These are phyloP conservation scores for Poeciliopsis prolifica DNA, from an alignment of 2,113 vertebrate genomes.

Conservation along the genomic window DNA sequence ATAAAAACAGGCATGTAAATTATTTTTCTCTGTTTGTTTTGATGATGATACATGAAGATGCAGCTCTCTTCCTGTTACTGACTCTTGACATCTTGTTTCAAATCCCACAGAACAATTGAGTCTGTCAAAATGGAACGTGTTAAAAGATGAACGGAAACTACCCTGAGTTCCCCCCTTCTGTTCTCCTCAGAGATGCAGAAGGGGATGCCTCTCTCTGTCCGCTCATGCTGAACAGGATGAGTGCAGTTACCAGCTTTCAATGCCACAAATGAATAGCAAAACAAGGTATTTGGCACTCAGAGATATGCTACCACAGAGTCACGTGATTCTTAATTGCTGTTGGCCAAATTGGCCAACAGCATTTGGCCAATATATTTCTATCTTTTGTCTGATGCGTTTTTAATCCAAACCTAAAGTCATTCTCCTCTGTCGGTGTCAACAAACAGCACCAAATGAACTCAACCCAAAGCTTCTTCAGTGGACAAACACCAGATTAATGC, in stretches of 20 bases:
- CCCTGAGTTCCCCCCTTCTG: conserved; percentile 23
- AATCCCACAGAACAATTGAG: conserved; percentile 64
- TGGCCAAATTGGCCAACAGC: conserved; percentile 17
- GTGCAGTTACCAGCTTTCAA: neutral
- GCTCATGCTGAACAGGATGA: conserved; percentile 4
- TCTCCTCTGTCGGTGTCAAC: conserved; percentile 17
- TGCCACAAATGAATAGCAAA: conserved; percentile 2
- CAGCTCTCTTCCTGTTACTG: no score
- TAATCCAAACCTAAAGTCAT: conserved; percentile 49
- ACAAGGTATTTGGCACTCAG: neutral
- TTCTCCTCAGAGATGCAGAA: conserved; percentile 9
- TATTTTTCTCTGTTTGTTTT: no score
- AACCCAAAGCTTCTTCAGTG: conserved; percentile 37
- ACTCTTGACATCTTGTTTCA: conserved; percentile 46
- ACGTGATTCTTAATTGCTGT: conserved; percentile 1
- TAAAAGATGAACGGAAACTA: conserved; percentile 56
- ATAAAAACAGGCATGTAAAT: no score
- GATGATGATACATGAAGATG: no score
- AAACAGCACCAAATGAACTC: conserved; percentile 38
- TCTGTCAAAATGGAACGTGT: conserved; percentile 55
- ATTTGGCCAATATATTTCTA: conserved; percentile 16
- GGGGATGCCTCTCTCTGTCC: neutral
- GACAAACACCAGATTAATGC: neutral
- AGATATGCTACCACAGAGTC: conserved; percentile 3
- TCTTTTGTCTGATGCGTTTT: conserved; percentile 45